Percentiles rank a stretch among this genome's conserved stretches.
phyloP scores from a whole-genome alignment of 2,113 vertebrate species.

The Saccopteryx leptura region DNA sequence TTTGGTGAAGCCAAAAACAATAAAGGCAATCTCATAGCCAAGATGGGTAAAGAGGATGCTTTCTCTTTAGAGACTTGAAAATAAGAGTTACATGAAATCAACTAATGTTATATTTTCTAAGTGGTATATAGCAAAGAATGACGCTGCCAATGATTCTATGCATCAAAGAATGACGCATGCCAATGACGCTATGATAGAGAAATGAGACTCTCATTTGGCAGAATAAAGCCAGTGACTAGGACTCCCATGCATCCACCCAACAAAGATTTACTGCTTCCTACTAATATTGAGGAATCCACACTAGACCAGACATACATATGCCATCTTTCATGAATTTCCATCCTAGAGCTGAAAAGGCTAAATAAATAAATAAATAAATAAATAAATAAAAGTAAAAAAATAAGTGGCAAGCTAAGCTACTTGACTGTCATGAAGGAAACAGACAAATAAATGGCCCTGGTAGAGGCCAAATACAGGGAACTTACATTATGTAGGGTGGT shows the following conservation, averaged over 20 bases:
- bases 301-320: background rate
- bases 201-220: background rate
- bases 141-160: background rate
- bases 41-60: background rate
- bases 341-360: background rate
- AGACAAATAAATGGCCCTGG: background rate
- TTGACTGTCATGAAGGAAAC: background rate
- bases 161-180: background rate
- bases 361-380: background rate
- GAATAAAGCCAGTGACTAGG: background rate
- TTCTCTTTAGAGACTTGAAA: background rate
- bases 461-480: background rate
- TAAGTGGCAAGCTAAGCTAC: background rate
- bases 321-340: background rate
- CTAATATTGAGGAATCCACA: background rate
- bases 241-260: background rate
- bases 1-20: background rate
- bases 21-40: background rate
- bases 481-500: background rate
- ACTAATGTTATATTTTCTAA: background rate
- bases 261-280: background rate
- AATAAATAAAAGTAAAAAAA: constrained; percentile 27
- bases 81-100: background rate
- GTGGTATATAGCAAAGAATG: background rate
- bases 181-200: background rate